These are phyloP conservation scores for Dryoscopus gambensis DNA, from an alignment of 2,113 vertebrate species.

Conservation along the genomic window DNA sequence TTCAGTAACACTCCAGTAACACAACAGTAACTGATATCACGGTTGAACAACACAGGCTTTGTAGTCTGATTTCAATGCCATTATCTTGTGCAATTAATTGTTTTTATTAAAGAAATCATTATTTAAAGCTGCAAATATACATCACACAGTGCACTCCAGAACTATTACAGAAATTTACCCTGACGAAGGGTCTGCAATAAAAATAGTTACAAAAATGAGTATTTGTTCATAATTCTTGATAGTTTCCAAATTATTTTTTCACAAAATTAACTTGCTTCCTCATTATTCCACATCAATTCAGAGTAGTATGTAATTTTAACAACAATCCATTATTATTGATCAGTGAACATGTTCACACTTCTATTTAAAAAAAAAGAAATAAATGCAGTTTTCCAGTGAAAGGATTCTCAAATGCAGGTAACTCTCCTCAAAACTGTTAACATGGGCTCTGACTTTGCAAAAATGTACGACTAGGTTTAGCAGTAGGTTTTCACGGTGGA, in stretches of 20 bases:
- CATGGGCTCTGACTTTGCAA: neutral
- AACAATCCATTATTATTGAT: neutral
- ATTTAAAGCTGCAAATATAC: neutral
- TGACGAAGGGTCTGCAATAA: neutral
- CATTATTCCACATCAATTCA: neutral
- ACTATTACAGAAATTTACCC: neutral
- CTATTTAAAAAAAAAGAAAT: neutral
- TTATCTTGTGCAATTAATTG: neutral
- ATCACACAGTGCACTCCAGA: neutral
- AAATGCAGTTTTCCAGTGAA: neutral
- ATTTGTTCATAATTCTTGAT: neutral
- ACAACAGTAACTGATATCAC: neutral
- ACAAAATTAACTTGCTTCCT: neutral
- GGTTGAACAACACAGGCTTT: neutral
- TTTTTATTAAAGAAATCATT: neutral
- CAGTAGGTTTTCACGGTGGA: neutral
- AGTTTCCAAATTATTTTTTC: neutral
- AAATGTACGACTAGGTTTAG: neutral
- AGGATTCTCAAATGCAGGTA: neutral
- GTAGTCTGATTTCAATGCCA: neutral
- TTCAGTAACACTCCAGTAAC: neutral
- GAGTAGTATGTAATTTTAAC: neutral
- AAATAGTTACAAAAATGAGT: neutral
- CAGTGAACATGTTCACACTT: neutral
- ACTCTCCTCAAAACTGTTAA: neutral